Evolutionary conservation across 2,113 vertebrate genomes (phyloP).

Genomic region (Okapia johnstoni): DNA sequence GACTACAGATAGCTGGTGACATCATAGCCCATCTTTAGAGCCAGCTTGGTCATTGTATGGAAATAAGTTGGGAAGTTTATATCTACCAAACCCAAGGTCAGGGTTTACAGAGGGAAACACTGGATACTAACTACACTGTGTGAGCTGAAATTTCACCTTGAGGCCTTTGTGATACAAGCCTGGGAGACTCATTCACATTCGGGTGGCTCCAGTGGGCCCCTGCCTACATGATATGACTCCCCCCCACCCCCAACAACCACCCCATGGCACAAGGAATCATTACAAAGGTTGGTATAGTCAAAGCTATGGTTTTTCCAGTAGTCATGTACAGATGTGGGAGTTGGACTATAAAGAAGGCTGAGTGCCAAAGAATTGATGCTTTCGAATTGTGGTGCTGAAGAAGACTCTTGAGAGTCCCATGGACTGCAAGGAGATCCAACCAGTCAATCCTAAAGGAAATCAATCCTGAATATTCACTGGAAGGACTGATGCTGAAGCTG

Average conservation of each 20-base stretch:
- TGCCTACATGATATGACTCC: neutral
- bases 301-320: neutral
- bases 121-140: neutral
- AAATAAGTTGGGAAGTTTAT: neutral
- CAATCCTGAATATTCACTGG: neutral
- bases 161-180: neutral
- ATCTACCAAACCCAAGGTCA: neutral
- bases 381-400: neutral
- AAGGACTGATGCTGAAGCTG: neutral
- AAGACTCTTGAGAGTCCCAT: neutral
- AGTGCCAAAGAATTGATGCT: neutral
- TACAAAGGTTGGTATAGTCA: neutral
- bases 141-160: constrained; percentile 41
- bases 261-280: neutral
- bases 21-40: constrained; percentile 30
- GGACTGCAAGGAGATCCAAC: neutral
- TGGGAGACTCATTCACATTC: neutral
- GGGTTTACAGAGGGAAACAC: constrained; percentile 25
- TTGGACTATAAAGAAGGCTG: neutral
- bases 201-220: neutral
- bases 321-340: neutral
- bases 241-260: neutral
- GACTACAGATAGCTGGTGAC: constrained; percentile 10
- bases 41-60: constrained; percentile 26
- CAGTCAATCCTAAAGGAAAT: neutral